These are phyloP conservation scores for Bombus impatiens DNA, from an alignment of 1,140 invertebrate genomes.

Conservation along the genomic window DNA sequence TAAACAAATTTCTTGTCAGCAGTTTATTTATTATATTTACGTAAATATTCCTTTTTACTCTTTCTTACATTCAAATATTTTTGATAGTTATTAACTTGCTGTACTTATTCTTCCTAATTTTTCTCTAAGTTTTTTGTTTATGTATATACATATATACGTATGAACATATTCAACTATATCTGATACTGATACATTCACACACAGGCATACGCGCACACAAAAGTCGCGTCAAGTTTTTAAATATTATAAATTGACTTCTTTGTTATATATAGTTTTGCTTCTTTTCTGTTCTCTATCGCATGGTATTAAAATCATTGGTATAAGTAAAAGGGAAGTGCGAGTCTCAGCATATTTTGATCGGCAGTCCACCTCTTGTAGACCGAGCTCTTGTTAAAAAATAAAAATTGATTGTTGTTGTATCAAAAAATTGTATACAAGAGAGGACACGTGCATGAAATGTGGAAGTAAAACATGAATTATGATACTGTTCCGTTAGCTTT, in stretches of 20 bases:
- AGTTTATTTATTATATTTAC: conserved; percentile 1
- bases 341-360: background rate
- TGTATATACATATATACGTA: conserved; percentile 22
- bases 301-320: conserved; percentile 52
- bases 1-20: conserved; percentile 29
- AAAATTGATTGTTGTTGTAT: conserved; percentile 39
- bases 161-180: conserved; percentile 9
- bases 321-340: conserved; percentile 42
- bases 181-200: background rate
- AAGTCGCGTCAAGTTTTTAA: conserved; percentile 2
- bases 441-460: conserved; percentile 1
- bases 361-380: background rate
- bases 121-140: background rate
- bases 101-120: conserved; percentile 3
- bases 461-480: conserved; percentile 1
- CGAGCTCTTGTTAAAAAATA: conserved; percentile 20
- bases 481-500: conserved; percentile 31
- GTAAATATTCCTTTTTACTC: conserved; percentile 18
- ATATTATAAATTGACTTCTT: conserved; percentile 52
- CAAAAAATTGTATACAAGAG: conserved; percentile 41
- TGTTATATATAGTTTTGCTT: conserved; percentile 24
- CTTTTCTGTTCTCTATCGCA: background rate
- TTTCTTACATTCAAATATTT: conserved; percentile 32
- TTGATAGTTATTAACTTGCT: conserved; percentile 10
- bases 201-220: background rate